Conservation (phyloP, 1,140 invertebrate genomes). For the Drosophila yakuba region DNA sequence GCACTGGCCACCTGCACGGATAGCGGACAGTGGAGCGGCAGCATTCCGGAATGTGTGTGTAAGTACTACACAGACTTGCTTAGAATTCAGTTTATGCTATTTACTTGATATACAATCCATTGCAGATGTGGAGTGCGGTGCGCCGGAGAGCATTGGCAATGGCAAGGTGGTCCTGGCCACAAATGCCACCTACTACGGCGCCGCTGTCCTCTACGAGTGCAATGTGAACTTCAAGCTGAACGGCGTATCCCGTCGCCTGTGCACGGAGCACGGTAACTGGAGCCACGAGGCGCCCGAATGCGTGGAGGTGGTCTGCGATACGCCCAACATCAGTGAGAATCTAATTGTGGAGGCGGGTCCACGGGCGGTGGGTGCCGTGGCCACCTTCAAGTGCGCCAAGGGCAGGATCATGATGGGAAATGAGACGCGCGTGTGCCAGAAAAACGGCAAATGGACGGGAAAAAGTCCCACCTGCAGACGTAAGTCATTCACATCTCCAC, state of each 20-base stretch:
- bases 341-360: slow-evolving; percentile 86
- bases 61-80: slow-evolving; percentile 80
- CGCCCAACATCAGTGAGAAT: slow-evolving; percentile 87
- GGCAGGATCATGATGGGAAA: slow-evolving; percentile 93
- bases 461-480: slow-evolving; percentile 91
- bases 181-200: slow-evolving; percentile 94
- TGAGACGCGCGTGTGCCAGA: slow-evolving; percentile 90
- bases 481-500: slow-evolving; percentile 85
- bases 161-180: slow-evolving; percentile 91
- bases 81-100: not conserved
- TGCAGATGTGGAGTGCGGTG: slow-evolving; percentile 94
- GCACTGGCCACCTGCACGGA: slow-evolving; percentile 92
- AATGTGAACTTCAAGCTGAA: slow-evolving; percentile 92
- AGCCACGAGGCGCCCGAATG: slow-evolving; percentile 91
- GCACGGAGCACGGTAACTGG: slow-evolving; percentile 95
- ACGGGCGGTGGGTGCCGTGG: slow-evolving; percentile 88
- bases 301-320: slow-evolving; percentile 91
- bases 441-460: slow-evolving; percentile 93
- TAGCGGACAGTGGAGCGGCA: slow-evolving; percentile 94
- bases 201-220: slow-evolving; percentile 93
- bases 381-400: slow-evolving; percentile 92
- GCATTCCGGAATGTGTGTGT: slow-evolving; percentile 93
- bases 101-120: not conserved
- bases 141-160: slow-evolving; percentile 89
- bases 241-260: slow-evolving; percentile 91